Conservation (phyloP, 2,888 invertebrate genomes). For the Periphyllus acericola region DNA sequence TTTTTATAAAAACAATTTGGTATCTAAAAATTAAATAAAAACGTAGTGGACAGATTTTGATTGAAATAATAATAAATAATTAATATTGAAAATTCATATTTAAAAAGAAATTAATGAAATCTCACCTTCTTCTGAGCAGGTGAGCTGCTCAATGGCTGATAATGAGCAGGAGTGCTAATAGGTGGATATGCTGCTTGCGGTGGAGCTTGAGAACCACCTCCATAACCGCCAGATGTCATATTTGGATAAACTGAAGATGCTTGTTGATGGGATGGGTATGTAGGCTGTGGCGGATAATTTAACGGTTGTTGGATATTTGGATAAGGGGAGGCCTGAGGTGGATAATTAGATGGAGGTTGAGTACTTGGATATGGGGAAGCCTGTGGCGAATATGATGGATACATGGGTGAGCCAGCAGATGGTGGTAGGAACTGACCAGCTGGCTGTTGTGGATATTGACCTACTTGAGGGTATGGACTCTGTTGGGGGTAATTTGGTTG, state of each 20-base stretch:
- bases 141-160: constrained; percentile 59
- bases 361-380: constrained; percentile 28
- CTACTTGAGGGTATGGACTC: constrained; percentile 65
- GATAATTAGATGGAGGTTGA: constrained; percentile 18
- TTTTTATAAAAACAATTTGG: not conserved
- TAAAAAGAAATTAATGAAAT: constrained; percentile 42
- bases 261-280: constrained; percentile 62
- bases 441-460: constrained; percentile 63
- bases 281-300: constrained; percentile 61
- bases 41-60: not conserved
- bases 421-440: constrained; percentile 63
- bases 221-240: constrained; percentile 61
- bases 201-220: constrained; percentile 52
- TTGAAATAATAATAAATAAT: not conserved
- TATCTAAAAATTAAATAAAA: not conserved
- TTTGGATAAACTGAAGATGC: constrained; percentile 61
- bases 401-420: constrained; percentile 63
- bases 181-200: constrained; percentile 57
- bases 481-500: constrained; percentile 64
- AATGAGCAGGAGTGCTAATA: constrained; percentile 49
- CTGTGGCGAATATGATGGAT: constrained; percentile 62
- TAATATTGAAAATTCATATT: not conserved
- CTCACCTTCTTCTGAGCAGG: constrained; percentile 58
- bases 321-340: constrained; percentile 63
- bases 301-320: constrained; percentile 59